These are phyloP conservation scores for Dermatemys mawii DNA, from an alignment of 2,113 vertebrate genomes.

Conservation along the genomic window DNA sequence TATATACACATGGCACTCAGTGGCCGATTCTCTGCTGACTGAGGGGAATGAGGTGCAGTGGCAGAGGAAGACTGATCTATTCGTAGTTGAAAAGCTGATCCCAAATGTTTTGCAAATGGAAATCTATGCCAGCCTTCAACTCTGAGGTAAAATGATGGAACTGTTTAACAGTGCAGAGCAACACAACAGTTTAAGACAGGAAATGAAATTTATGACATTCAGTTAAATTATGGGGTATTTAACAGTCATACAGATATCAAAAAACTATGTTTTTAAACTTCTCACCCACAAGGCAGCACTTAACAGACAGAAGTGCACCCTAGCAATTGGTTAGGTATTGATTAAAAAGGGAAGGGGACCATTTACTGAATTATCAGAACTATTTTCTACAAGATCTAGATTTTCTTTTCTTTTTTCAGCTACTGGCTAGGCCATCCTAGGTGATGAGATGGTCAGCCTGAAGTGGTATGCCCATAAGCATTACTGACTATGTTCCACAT, in stretches of 20 bases:
- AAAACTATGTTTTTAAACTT: background rate
- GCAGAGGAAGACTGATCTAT: background rate
- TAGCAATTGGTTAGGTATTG: background rate
- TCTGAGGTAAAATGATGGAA: background rate
- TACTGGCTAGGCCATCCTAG: background rate
- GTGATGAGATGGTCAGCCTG: slow-evolving; percentile 23
- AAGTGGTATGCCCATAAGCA: background rate
- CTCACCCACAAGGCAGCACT: background rate
- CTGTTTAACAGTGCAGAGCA: background rate
- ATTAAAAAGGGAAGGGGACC: background rate
- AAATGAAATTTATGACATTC: background rate
- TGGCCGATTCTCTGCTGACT: background rate
- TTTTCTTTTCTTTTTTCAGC: background rate
- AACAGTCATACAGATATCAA: background rate
- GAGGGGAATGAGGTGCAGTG: background rate
- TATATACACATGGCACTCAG: background rate
- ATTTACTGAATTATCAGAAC: background rate
- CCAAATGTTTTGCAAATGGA: background rate
- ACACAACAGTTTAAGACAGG: background rate
- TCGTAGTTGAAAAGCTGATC: background rate
- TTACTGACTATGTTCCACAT: background rate
- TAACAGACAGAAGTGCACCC: accelerated
- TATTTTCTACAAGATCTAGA: background rate
- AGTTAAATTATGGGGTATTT: background rate
- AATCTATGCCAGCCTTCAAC: background rate